Evolutionary conservation across 2,797 vertebrate species (phyloP).

Genomic region (Premnoplex brunnescens): DNA sequence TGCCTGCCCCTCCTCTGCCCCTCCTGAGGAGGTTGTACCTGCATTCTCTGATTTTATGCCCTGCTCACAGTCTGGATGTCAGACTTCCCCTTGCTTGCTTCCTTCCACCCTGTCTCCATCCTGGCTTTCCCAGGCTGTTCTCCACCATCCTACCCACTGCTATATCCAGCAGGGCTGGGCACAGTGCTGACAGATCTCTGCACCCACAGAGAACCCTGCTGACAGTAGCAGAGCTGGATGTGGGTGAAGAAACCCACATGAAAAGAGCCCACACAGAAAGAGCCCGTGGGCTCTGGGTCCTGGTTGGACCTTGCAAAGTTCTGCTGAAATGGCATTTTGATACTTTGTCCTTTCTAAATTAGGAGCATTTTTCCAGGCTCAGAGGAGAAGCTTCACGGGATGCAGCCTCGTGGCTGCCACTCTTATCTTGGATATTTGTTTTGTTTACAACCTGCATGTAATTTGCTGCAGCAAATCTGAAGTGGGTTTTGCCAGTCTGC

Average conservation of each 20-base stretch:
- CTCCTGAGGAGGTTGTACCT: not conserved
- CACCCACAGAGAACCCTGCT: not conserved
- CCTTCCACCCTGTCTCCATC: not conserved
- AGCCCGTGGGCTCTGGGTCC: not conserved
- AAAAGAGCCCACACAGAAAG: constrained; percentile 8
- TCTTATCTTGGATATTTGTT: not conserved
- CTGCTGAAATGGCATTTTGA: not conserved
- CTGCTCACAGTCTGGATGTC: not conserved
- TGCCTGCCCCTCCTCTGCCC: not conserved
- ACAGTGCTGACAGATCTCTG: not conserved
- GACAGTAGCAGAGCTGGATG: not conserved
- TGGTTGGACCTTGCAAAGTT: not conserved
- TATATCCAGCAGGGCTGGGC: not conserved
- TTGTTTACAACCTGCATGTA: not conserved
- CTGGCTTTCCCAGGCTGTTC: not conserved
- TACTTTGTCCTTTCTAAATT: not conserved
- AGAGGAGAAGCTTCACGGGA: not conserved
- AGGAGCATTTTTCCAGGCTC: not conserved
- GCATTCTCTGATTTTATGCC: not conserved
- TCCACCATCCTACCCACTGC: not conserved
- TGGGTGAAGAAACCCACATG: not conserved
- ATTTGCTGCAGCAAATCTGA: not conserved
- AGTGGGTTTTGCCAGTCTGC: not conserved
- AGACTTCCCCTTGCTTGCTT: not conserved
- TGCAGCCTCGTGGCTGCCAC: not conserved